These are phyloP conservation scores for Bombus pascuorum DNA, from an alignment of 1,140 invertebrate species.

Conservation along the genomic window DNA sequence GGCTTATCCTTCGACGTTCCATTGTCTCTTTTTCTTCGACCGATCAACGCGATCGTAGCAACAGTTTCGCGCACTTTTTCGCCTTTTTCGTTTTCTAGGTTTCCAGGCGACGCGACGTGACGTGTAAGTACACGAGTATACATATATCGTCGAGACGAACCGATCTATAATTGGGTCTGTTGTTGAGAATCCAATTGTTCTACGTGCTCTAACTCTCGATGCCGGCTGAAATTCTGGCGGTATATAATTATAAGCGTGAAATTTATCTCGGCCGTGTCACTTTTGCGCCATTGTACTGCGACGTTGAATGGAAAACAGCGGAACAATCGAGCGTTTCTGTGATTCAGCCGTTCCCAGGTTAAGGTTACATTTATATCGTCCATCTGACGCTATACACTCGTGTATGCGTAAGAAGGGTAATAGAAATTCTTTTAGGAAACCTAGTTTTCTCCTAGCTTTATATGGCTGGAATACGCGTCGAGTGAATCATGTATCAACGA, in stretches of 20 bases:
- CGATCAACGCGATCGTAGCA: no score
- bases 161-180: neutral
- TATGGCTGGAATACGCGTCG: no score
- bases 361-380: neutral
- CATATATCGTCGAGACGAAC: neutral
- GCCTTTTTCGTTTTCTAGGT: neutral
- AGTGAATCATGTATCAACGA: no score
- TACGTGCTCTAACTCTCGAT: neutral
- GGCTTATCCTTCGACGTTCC: neutral
- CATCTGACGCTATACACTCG: no score
- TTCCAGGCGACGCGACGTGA: neutral
- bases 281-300: conserved; percentile 1
- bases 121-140: neutral
- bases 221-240: neutral
- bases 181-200: neutral
- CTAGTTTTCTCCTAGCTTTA: neutral
- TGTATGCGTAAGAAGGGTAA: neutral
- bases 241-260: conserved; percentile 7
- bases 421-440: neutral
- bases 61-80: neutral
- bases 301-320: neutral
- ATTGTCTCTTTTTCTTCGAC: neutral
- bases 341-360: conserved; percentile 5
- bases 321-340: neutral
- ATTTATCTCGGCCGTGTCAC: conserved; percentile 9